These are phyloP conservation scores for Cydia splendana DNA, from an alignment of 1,140 invertebrate species.

Conservation along the genomic window DNA sequence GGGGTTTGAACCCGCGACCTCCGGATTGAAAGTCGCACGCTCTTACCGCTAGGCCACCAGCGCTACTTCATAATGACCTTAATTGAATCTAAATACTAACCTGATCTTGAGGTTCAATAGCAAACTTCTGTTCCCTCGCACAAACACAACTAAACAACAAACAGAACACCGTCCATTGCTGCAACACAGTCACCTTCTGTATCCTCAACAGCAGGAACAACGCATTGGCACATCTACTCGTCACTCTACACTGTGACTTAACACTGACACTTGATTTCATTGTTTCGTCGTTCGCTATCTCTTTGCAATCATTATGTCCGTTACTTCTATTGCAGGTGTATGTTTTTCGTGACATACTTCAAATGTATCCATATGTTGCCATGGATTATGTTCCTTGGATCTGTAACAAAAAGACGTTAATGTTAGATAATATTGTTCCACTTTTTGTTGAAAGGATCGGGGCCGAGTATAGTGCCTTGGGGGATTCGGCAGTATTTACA, in stretches of 20 bases:
- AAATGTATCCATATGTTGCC: conserved; percentile 52
- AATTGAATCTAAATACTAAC: conserved; percentile 42
- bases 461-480: neutral
- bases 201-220: conserved; percentile 70
- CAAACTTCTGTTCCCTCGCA: conserved; percentile 68
- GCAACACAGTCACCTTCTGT: conserved; percentile 40
- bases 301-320: neutral
- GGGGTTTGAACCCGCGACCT: too few relatives aligned
- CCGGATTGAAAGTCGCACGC: too few relatives aligned
- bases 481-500: neutral
- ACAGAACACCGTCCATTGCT: conserved; percentile 49
- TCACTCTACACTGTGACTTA: conserved; percentile 44
- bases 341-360: conserved; percentile 41
- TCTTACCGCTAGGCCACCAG: too few relatives aligned
- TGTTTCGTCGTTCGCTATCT: conserved; percentile 31
- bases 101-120: conserved; percentile 67
- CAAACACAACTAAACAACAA: conserved; percentile 50
- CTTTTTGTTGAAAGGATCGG: neutral
- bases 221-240: conserved; percentile 63
- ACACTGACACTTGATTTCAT: neutral
- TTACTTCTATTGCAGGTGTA: neutral
- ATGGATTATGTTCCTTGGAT: conserved; percentile 34
- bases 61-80: too few relatives aligned
- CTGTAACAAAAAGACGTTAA: conserved; percentile 47
- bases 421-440: neutral